Base-by-base conservation (phyloP, 2,797 vertebrate species). In the Aselliscus stoliczkanus region DNA sequence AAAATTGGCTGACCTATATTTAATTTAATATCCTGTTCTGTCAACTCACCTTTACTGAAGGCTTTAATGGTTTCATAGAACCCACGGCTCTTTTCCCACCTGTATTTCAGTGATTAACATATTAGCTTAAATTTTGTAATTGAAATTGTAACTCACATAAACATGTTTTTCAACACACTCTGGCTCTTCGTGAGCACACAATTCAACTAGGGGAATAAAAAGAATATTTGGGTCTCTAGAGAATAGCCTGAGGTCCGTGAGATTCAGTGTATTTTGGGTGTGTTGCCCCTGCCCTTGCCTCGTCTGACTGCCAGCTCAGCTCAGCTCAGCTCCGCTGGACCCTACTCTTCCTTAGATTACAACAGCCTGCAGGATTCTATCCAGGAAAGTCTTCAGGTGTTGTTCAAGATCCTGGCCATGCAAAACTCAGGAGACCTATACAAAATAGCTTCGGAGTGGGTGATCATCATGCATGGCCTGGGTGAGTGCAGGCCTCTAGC, bases 351-450 rank as follows among this genome's bases (percentile, higher is more conserved):
- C 37, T 86, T 83, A 99, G 99, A 98, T 90, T 97, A 98, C 23
- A 98, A 98, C n/a, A 95, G 81, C 3, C 97, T 98, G 64, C 97
- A 98, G 83, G 96, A 97, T 83, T 98, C 99, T 39, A 96, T 98
- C 42, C 98, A 99, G 89, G 98, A 98, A 73, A 98, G 98, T 96
- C 90, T 99, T 75, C 98, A 99, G 97, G 96, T 96, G 13, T 90
- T 99, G 56, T 98, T 98, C 92, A 98, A 97, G 89, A 98, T 99
- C 96, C 73, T 98, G 88, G 96, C 94, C 54, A 99, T 98, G 5
- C 98, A 98, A 29, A 96, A 98, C 85, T 98, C 98, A 34, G 93
- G 76, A 18, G 98, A 98, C 11, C 97, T 99, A 95, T 97, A 98
- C 69, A 91, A 85, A 29, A 97, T 97, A 73, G 98, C 99, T 31